phyloP scores from a whole-genome alignment of 2,113 vertebrate genomes.

The Neodontobutis hainanensis region DNA sequence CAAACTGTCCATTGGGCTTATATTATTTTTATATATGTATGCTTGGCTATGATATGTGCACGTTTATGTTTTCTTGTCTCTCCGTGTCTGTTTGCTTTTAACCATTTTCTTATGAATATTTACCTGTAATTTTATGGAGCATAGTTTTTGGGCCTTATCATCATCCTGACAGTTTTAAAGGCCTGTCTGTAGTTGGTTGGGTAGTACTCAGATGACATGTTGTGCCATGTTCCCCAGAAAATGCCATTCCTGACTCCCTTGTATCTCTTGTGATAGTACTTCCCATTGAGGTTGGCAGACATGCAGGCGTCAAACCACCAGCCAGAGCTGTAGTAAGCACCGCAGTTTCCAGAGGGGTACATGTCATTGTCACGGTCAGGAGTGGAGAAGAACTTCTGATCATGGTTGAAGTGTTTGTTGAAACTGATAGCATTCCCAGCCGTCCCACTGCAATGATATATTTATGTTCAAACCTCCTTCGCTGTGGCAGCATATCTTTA shows the following conservation, averaged over 20 bases:
- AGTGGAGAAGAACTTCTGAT: conserved; percentile 94
- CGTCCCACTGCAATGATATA: conserved; percentile 79
- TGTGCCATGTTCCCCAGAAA: conserved; percentile 96
- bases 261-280: conserved; percentile 93
- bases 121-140: conserved; percentile 75
- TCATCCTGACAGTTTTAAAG: conserved; percentile 92
- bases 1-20: conserved; percentile 35
- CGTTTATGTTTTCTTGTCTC: conserved; percentile 23
- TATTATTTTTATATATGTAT: conserved; percentile 25
- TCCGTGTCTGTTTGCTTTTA: conserved; percentile 24
- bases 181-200: conserved; percentile 85
- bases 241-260: conserved; percentile 93
- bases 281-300: conserved; percentile 96
- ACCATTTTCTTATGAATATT: not conserved
- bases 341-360: conserved; percentile 92
- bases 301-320: conserved; percentile 99
- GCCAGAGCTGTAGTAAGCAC: conserved; percentile 90
- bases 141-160: conserved; percentile 93
- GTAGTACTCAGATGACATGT: conserved; percentile 75
- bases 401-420: conserved; percentile 88
- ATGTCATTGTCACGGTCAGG: conserved; percentile 92
- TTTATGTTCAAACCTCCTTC: not conserved
- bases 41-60: conserved; percentile 33
- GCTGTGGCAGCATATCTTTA: not conserved
- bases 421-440: conserved; percentile 92